phyloP scores from a whole-genome alignment of 1,140 invertebrate genomes.

The Doryteuthis pealeii region DNA sequence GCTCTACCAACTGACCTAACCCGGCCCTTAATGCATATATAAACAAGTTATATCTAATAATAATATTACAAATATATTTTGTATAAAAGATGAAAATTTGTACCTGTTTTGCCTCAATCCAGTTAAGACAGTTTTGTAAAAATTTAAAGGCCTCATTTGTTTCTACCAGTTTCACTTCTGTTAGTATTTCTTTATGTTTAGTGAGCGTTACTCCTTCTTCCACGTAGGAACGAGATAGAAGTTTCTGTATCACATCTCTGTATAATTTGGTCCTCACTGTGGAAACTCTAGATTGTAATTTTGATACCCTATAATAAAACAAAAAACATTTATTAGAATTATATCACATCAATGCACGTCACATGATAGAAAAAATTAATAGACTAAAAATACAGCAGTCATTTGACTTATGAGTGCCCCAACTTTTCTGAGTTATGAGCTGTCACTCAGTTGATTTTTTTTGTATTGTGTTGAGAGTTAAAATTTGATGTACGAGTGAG shows the following conservation, averaged over 20 bases:
- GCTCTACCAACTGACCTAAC: too few species aligned
- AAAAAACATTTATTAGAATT: too few species aligned
- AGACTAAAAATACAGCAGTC: too few species aligned
- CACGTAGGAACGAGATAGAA: conserved; percentile 67
- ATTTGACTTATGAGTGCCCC: too few species aligned
- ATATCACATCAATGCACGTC: conserved; percentile 11
- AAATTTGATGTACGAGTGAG: too few species aligned
- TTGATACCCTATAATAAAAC: conserved; percentile 73
- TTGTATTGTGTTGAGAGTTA: too few species aligned
- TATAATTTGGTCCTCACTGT: conserved; percentile 81
- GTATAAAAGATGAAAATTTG: conserved; percentile 15
- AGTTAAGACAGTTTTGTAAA: conserved; percentile 83
- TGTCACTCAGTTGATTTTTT: too few species aligned
- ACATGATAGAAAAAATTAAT: conserved; percentile 8
- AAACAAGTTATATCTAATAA: too few species aligned
- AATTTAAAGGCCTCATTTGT: conserved; percentile 86
- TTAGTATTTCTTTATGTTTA: conserved; percentile 60
- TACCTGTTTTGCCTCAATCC: conserved; percentile 89
- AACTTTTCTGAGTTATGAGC: too few species aligned
- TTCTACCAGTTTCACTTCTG: conserved; percentile 87
- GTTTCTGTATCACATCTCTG: conserved; percentile 72
- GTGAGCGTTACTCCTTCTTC: conserved; percentile 48
- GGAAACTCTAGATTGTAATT: conserved; percentile 90
- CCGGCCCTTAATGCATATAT: too few species aligned
- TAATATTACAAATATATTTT: too few species aligned